Percentiles rank a stretch among this genome's conserved stretches.
These are phyloP conservation scores for Bucco capensis DNA, from an alignment of 2,113 vertebrate genomes.

Conservation along the genomic window DNA sequence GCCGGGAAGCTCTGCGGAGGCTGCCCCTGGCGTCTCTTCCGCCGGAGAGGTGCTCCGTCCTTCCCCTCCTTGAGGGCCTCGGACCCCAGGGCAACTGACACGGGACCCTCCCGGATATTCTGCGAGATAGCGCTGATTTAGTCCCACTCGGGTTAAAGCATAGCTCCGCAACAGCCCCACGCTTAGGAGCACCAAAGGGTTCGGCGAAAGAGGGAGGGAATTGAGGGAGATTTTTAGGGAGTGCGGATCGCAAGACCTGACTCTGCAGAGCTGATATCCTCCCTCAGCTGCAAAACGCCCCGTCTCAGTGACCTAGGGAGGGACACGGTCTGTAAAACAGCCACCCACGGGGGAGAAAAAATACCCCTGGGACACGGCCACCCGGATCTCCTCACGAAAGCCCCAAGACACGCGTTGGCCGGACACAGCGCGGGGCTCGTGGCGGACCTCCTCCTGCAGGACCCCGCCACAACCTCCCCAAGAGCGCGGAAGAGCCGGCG, in stretches of 20 bases:
- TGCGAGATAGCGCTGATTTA: background rate
- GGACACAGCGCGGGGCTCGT: too few relatives aligned
- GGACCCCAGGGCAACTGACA: background rate
- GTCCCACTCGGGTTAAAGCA: background rate
- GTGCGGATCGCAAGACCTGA: background rate
- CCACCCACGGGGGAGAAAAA: background rate
- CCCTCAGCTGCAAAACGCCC: background rate
- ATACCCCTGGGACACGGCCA: background rate
- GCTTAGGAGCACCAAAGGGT: background rate
- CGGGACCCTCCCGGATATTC: background rate
- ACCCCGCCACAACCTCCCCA: background rate
- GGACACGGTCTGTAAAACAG: background rate
- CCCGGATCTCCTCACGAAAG: background rate
- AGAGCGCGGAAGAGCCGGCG: background rate
- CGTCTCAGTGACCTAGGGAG: background rate
- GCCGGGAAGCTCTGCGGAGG: background rate
- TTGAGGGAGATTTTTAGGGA: background rate
- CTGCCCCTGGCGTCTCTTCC: background rate
- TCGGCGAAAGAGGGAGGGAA: fast-evolving
- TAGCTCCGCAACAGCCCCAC: background rate
- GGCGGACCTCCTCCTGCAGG: fast-evolving
- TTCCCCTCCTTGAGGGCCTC: background rate
- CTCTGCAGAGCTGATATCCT: background rate
- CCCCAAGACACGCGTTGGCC: background rate
- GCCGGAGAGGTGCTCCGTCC: background rate